Percentiles rank a stretch among this genome's conserved stretches.
Conservation (phyloP, 2,888 invertebrate species). For the Bombyx huttoni region DNA sequence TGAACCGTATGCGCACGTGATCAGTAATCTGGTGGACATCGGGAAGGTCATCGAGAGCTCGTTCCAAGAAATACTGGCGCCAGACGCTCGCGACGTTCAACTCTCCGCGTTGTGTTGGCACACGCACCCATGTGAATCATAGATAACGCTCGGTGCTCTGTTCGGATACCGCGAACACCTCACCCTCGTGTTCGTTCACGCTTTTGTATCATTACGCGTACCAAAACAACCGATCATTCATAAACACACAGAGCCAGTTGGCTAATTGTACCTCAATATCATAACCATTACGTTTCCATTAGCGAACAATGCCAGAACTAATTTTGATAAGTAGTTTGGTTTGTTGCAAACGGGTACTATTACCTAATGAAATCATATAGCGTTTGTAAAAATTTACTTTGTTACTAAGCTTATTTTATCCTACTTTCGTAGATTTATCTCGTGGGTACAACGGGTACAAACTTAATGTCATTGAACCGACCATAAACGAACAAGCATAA, state of each 20-base stretch:
- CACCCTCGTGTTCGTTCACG: slow-evolving; percentile 19
- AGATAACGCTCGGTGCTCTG: slow-evolving; percentile 4
- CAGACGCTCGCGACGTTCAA: slow-evolving; percentile 29
- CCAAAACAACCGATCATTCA: slow-evolving; percentile 46
- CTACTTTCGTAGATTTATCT: neutral
- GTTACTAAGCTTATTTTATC: neutral
- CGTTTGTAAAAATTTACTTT: neutral
- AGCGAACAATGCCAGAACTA: slow-evolving; percentile 2
- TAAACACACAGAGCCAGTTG: slow-evolving; percentile 29
- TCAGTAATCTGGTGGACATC: slow-evolving; percentile 39
- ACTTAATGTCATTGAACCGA: neutral
- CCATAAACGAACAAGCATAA: neutral
- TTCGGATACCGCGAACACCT: slow-evolving; percentile 7
- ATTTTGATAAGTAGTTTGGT: neutral
- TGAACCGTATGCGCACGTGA: slow-evolving; percentile 47
- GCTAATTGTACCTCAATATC: slow-evolving; percentile 24
- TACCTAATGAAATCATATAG: neutral
- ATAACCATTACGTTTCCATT: slow-evolving; percentile 10
- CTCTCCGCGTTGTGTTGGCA: slow-evolving; percentile 9
- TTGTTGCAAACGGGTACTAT: neutral
- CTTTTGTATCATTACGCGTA: slow-evolving; percentile 16
- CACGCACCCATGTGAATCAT: slow-evolving; percentile 24
- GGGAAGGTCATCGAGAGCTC: slow-evolving; percentile 46
- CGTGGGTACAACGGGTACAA: neutral
- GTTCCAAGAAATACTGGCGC: slow-evolving; percentile 54